phyloP scores from a whole-genome alignment of 2,113 vertebrate genomes.

The Caranx ignobilis region DNA sequence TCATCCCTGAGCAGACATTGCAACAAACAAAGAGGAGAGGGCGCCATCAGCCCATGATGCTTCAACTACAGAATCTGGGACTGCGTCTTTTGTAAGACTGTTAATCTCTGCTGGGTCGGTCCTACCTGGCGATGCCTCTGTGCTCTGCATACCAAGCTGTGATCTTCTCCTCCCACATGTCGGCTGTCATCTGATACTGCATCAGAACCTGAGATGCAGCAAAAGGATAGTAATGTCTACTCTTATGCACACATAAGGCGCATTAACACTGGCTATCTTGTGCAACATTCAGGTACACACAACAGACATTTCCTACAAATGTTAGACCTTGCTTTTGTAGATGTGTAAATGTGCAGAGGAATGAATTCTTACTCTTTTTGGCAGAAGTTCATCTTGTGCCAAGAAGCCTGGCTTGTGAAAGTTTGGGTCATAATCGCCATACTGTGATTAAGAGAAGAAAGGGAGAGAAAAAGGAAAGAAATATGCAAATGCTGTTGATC shows the following conservation, averaged over 20 bases:
- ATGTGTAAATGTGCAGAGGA: background rate
- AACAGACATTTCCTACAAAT: background rate
- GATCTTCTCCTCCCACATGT: conserved; percentile 98
- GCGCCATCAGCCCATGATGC: background rate
- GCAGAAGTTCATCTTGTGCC: conserved; percentile 91
- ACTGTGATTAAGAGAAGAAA: conserved; percentile 73
- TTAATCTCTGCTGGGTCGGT: background rate
- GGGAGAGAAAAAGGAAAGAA: background rate
- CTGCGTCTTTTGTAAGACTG: background rate
- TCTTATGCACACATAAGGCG: background rate
- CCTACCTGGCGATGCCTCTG: conserved; percentile 92
- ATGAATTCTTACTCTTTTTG: conserved; percentile 88
- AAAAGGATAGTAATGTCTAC: background rate
- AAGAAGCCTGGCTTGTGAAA: conserved; percentile 92
- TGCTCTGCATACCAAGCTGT: conserved; percentile 95
- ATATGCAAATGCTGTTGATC: background rate
- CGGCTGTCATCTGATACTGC: conserved; percentile 95
- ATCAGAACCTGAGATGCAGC: conserved; percentile 87
- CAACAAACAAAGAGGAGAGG: conserved; percentile 4
- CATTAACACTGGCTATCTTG: background rate
- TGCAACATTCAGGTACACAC: background rate
- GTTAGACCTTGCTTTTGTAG: background rate
- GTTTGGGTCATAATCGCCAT: conserved; percentile 92
- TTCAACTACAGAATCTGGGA: background rate
- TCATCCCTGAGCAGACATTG: conserved; percentile 86